A percentile compares a stretch with the other conserved stretches of the same genome.
Evolutionary conservation across 2,888 invertebrate species (phyloP).

Genomic region (Psylliodes chrysocephalus): DNA sequence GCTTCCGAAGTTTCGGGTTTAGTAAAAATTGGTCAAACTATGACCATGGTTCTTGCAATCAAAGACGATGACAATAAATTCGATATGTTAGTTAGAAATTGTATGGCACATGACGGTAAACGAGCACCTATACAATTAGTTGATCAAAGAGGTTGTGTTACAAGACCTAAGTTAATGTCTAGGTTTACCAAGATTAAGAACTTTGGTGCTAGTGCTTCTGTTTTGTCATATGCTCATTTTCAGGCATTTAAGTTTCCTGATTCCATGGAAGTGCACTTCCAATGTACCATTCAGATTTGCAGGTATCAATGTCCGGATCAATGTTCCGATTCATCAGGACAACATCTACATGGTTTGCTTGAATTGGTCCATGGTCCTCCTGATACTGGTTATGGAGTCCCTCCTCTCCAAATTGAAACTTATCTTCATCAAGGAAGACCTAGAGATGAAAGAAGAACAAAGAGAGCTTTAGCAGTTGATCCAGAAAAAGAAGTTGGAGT

Average conservation of each 20-base stretch:
- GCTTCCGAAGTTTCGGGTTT: conserved; percentile 94
- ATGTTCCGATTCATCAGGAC: conserved; percentile 69
- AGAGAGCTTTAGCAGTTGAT: conserved; percentile 67
- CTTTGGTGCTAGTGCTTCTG: conserved; percentile 92
- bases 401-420: conserved; percentile 71
- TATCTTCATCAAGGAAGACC: conserved; percentile 76
- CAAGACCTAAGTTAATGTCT: conserved; percentile 92
- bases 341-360: conserved; percentile 60
- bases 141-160: conserved; percentile 92
- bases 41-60: conserved; percentile 96
- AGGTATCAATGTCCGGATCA: conserved; percentile 93
- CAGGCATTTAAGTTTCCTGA: conserved; percentile 97
- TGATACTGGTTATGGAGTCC: conserved; percentile 74
- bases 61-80: conserved; percentile 95
- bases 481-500: conserved; percentile 88
- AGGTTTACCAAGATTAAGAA: conserved; percentile 95
- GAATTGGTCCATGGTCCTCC: conserved; percentile 70
- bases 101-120: conserved; percentile 94
- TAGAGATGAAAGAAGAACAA: conserved; percentile 78
- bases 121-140: conserved; percentile 93
- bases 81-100: conserved; percentile 94
- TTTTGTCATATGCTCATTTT: conserved; percentile 91
- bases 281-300: conserved; percentile 94
- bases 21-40: conserved; percentile 94
- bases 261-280: conserved; percentile 96